Conservation (phyloP, 2,797 vertebrate genomes). For the Poeciliopsis infans region DNA sequence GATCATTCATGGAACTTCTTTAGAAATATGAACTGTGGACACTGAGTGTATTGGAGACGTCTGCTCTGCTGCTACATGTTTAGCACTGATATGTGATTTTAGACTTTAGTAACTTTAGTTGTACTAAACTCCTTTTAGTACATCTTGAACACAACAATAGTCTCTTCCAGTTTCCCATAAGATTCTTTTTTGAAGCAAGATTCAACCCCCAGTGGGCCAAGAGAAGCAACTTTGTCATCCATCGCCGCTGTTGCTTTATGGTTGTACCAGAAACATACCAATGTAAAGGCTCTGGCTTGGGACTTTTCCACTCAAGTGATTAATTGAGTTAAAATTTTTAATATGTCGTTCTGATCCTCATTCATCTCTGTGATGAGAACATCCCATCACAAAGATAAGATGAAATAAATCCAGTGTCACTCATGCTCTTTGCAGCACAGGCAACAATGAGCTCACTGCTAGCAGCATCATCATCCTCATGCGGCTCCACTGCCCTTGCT, state of each 20-base stretch:
- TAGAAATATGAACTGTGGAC: neutral
- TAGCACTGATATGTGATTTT: neutral
- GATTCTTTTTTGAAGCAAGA: neutral
- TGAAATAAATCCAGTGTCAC: conserved; percentile 62
- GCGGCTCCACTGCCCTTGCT: conserved; percentile 43
- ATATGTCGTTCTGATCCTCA: conserved; percentile 51
- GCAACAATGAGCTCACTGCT: conserved; percentile 38
- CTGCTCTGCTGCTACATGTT: neutral
- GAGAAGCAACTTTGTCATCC: too few relatives aligned
- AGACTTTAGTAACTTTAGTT: neutral
- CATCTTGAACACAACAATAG: neutral
- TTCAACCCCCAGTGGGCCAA: neutral
- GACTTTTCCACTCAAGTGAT: too few relatives aligned
- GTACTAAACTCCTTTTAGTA: neutral
- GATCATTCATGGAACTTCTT: neutral
- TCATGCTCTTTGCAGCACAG: conserved; percentile 36
- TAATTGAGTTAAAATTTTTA: too few relatives aligned
- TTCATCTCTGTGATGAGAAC: conserved; percentile 63
- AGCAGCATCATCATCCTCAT: conserved; percentile 49
- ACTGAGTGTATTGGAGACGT: neutral
- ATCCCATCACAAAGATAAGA: conserved; percentile 61
- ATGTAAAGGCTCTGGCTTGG: too few relatives aligned
- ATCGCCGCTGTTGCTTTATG: too few relatives aligned
- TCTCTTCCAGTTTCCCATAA: neutral
- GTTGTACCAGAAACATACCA: too few relatives aligned